Conservation (phyloP, 2,888 invertebrate genomes). For the Ochropleura plecta region DNA sequence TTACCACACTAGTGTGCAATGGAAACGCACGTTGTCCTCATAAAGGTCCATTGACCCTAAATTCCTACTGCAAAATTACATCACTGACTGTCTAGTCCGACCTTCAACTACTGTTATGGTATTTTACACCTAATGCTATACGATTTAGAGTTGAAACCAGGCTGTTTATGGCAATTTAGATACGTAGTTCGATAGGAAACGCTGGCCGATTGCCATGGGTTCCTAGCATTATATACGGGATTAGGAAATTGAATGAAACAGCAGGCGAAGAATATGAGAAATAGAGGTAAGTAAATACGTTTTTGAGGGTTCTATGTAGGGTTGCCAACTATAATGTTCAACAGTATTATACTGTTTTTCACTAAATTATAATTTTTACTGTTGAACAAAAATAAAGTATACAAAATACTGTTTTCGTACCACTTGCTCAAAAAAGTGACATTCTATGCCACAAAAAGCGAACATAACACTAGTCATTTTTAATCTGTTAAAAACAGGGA, state of each 20-base stretch:
- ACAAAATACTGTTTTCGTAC: too few relatives aligned
- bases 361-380: too few relatives aligned
- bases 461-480: too few relatives aligned
- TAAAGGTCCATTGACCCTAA: conserved; percentile 67
- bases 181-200: conserved; percentile 65
- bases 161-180: conserved; percentile 18
- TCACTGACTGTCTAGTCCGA: conserved; percentile 63
- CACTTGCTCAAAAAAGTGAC: too few relatives aligned
- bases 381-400: too few relatives aligned
- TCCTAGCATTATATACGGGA: conserved; percentile 43
- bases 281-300: too few relatives aligned
- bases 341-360: too few relatives aligned
- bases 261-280: background rate
- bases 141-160: conserved; percentile 65
- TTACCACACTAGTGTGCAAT: conserved; percentile 20
- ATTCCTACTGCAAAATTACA: conserved; percentile 69
- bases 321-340: too few relatives aligned
- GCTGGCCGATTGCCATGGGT: conserved; percentile 73
- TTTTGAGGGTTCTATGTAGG: too few relatives aligned
- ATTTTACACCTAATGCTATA: conserved; percentile 48
- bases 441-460: too few relatives aligned
- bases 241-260: conserved; percentile 34
- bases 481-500: too few relatives aligned
- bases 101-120: conserved; percentile 61
- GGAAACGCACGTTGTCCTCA: conserved; percentile 56